phyloP scores from a whole-genome alignment of 2,797 vertebrate species.

The Emydoidea blandingii region DNA sequence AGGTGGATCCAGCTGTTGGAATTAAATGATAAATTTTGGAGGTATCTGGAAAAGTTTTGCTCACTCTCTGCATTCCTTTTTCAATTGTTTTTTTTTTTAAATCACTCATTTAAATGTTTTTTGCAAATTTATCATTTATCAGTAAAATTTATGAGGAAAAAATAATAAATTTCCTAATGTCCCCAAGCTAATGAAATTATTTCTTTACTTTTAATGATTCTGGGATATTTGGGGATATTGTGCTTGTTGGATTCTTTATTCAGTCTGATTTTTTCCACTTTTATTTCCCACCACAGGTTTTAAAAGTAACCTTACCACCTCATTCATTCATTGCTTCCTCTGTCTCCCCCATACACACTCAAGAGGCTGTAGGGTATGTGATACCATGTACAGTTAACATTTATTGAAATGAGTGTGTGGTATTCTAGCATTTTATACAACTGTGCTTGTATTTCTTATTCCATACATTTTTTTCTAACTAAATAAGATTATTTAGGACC shows the following conservation, averaged over 20 bases:
- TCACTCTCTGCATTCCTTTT: background rate
- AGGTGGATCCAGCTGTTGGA: slow-evolving; percentile 81
- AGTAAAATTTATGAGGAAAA: background rate
- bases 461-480: background rate
- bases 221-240: background rate
- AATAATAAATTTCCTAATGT: background rate
- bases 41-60: slow-evolving; percentile 64
- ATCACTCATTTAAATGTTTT: background rate
- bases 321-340: background rate
- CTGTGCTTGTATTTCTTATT: background rate
- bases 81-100: background rate
- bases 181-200: background rate
- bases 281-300: background rate
- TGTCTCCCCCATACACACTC: background rate
- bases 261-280: background rate
- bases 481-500: background rate
- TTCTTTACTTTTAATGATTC: background rate
- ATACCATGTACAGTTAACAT: background rate
- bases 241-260: slow-evolving; percentile 2
- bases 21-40: slow-evolving; percentile 63
- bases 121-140: background rate
- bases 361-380: background rate
- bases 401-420: background rate
- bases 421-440: background rate
- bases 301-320: background rate